Conservation (phyloP, 2,113 vertebrate species). For the Lampris incognitus region DNA sequence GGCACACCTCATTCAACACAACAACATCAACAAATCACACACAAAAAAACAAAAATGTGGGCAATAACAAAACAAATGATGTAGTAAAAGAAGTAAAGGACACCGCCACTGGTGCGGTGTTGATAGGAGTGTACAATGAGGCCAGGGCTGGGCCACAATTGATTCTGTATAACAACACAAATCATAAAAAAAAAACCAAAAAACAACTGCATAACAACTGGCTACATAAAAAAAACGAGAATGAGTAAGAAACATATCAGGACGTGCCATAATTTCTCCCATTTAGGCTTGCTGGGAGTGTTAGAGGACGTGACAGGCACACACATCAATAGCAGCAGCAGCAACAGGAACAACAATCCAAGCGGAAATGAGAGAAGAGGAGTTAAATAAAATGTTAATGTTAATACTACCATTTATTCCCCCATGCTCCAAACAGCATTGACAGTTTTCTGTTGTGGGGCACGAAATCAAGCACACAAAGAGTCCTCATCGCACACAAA, state of each 20-base stretch:
- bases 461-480: slow-evolving; percentile 28
- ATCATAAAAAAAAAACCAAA: not conserved
- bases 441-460: slow-evolving; percentile 44
- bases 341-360: not conserved
- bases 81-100: no score
- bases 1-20: slow-evolving; percentile 29
- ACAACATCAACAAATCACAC: slow-evolving; percentile 42
- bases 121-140: not conserved
- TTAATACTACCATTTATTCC: slow-evolving; percentile 28
- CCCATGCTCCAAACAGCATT: slow-evolving; percentile 29
- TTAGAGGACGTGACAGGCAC: no score
- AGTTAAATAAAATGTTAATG: slow-evolving; percentile 25
- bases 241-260: not conserved
- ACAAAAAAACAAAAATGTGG: not conserved
- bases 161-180: not conserved
- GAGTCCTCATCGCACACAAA: slow-evolving; percentile 32
- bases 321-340: not conserved
- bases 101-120: no score
- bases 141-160: not conserved
- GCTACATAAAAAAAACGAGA: not conserved
- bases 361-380: not conserved
- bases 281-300: no score
- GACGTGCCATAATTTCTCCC: no score
- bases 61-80: slow-evolving; percentile 14
- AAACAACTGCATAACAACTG: not conserved